A percentile compares a stretch with the other conserved stretches of the same genome.
Conservation (phyloP, 2,113 vertebrate genomes). For the Hylia prasina region DNA sequence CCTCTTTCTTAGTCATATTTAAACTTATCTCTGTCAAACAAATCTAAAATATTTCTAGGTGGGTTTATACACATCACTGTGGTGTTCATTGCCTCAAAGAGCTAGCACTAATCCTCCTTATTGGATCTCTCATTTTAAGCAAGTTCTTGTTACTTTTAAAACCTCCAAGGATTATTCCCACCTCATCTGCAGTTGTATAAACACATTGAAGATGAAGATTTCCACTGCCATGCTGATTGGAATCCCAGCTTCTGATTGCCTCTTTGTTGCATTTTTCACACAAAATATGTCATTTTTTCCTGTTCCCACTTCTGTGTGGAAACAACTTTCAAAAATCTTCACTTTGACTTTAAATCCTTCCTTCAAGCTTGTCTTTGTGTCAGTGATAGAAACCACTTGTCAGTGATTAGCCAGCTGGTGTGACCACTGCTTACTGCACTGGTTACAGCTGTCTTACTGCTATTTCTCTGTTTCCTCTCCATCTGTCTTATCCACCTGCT, state of each 20-base stretch:
- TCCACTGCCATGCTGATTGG: neutral
- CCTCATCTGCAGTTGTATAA: neutral
- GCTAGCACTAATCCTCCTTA: neutral
- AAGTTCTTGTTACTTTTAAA: neutral
- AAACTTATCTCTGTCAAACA: neutral
- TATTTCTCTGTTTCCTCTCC: constrained; percentile 51
- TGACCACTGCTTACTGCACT: constrained; percentile 38
- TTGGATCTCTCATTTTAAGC: neutral
- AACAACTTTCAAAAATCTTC: neutral
- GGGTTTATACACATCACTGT: neutral
- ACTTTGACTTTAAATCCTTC: constrained; percentile 28
- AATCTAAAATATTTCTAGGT: neutral
- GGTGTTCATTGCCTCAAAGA: neutral
- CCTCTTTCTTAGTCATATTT: neutral
- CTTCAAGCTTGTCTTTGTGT: neutral
- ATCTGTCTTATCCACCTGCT: constrained; percentile 60
- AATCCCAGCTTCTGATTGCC: neutral
- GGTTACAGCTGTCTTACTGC: constrained; percentile 50
- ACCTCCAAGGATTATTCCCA: neutral
- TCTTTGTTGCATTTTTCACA: neutral
- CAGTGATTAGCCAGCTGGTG: constrained; percentile 55
- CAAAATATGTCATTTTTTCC: neutral
- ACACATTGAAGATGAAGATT: neutral
- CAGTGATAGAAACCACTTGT: constrained; percentile 11
- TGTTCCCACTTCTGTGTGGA: neutral